Evolutionary conservation across 2,113 vertebrate genomes (phyloP), one percentile per base, ranked within the genome.

Genomic region (Propithecus coquereli): DNA sequence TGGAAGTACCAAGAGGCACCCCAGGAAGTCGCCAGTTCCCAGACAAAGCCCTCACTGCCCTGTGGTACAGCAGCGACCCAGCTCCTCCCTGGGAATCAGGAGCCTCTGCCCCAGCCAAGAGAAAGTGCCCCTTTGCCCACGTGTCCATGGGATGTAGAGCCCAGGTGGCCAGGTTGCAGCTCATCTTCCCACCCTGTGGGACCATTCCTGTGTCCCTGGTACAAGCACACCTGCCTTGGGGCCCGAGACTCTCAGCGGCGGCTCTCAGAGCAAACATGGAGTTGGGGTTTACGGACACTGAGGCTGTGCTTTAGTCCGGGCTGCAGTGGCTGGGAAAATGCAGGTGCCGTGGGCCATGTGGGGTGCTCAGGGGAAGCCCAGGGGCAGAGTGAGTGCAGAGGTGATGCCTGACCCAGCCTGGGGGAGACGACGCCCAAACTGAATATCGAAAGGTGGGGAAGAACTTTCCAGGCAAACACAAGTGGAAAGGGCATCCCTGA

Each of bases 281-380:
- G 23, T 68, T 17, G 22, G 74, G 12, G 6, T 8, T 23, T 25
- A 8, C 71, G 23, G 40, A n/a, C 76, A 43, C 5, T 1, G 27
- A 20, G n/a, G 6, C 61, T 0, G 4, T 3, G 23, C 43, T n/a
- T 8, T 5, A 13, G 50, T 11, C 22, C 22, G 6, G n/a, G 54
- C 65, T 22, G 37, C 4, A 16, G 40, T 6, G 3, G 25, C 50
- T 9, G 0, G 57, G 54, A 16, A 54, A 70, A 4, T 32, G 50
- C 40, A 23, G n/a, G 59, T 16, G 13, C 27, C 9, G 34, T 6
- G 1, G 30, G 47, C 11, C 47, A 3, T 0, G 3, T 3, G n/a
- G 6, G 17, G 40, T 32, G 30, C 65, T 85, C 50, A 40, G 45
- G 63, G 22, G 8, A 32, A 70, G 9, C 40, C 50, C 32, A 14